phyloP scores from a whole-genome alignment of 2,888 invertebrate species.

The Lathronympha strigana region DNA sequence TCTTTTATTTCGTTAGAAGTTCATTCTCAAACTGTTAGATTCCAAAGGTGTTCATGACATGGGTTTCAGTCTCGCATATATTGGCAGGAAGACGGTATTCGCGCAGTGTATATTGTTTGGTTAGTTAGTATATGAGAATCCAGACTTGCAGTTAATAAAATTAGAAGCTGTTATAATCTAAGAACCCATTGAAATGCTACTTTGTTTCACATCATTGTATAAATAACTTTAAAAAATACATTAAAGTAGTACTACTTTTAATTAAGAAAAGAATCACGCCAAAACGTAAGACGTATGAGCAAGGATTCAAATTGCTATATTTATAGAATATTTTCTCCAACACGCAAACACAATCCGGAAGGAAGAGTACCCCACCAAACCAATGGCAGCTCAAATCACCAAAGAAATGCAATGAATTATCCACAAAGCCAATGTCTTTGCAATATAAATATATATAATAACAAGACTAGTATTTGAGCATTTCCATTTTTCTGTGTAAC shows the following conservation, averaged over 20 bases:
- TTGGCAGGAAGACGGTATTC: constrained; percentile 83
- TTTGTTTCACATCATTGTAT: constrained; percentile 6
- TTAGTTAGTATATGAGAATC: constrained; percentile 30
- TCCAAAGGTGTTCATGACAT: constrained; percentile 66
- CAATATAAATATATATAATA: constrained; percentile 12
- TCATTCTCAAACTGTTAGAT: constrained; percentile 76
- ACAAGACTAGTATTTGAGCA: background rate
- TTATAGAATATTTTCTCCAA: constrained; percentile 8
- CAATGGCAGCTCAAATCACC: background rate
- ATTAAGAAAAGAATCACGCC: constrained; percentile 62
- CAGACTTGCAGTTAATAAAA: constrained; percentile 51
- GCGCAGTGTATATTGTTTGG: constrained; percentile 53
- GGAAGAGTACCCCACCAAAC: constrained; percentile 21
- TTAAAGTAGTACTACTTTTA: constrained; percentile 4
- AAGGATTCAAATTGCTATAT: constrained; percentile 48
- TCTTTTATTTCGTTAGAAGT: constrained; percentile 74
- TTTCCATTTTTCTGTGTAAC: too few relatives aligned
- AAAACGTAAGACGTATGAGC: constrained; percentile 81
- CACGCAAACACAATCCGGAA: constrained; percentile 6
- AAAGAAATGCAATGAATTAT: constrained; percentile 27
- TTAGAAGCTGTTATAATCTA: constrained; percentile 37
- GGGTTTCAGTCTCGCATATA: constrained; percentile 59
- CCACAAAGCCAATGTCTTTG: constrained; percentile 10
- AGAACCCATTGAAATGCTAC: constrained; percentile 10
- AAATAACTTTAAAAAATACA: constrained; percentile 15